phyloP scores from a whole-genome alignment of 2,888 invertebrate species.

The Nesidiocoris tenuis region DNA sequence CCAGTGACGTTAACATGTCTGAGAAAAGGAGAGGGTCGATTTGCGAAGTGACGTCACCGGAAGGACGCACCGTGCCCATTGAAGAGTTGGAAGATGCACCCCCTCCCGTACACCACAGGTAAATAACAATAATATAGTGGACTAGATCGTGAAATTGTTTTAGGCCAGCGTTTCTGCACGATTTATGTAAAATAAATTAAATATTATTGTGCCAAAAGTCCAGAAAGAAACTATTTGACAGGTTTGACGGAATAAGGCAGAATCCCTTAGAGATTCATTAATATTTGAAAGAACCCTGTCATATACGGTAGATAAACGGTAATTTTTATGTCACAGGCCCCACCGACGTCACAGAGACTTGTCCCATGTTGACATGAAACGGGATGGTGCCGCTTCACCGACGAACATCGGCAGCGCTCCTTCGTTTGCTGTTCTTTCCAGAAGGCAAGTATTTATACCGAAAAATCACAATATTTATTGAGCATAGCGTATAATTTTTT shows the following conservation, averaged over 20 bases:
- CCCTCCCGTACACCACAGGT: constrained; percentile 22
- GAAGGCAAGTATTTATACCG: constrained; percentile 9
- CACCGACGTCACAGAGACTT: constrained; percentile 44
- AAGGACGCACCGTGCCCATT: constrained; percentile 46
- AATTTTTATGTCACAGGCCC: too few species aligned
- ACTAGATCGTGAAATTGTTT: background rate
- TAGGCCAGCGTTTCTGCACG: background rate
- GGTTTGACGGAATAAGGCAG: too few species aligned
- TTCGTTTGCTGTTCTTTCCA: constrained; percentile 29
- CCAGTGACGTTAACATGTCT: too few species aligned
- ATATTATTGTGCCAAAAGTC: background rate
- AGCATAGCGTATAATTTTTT: too few species aligned
- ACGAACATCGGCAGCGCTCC: constrained; percentile 43
- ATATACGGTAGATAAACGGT: too few species aligned
- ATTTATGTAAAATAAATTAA: too few species aligned
- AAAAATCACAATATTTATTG: background rate
- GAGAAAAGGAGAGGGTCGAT: constrained; percentile 48
- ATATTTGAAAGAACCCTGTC: too few species aligned
- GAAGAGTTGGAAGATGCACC: constrained; percentile 40
- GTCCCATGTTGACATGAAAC: constrained; percentile 36
- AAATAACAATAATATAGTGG: background rate
- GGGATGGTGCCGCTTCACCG: constrained; percentile 41
- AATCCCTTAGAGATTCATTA: too few species aligned
- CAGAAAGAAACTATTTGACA: too few species aligned
- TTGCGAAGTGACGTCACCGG: constrained; percentile 48